These are phyloP conservation scores for Synaphobranchus kaupii DNA, from an alignment of 2,797 vertebrate genomes.

Conservation along the genomic window DNA sequence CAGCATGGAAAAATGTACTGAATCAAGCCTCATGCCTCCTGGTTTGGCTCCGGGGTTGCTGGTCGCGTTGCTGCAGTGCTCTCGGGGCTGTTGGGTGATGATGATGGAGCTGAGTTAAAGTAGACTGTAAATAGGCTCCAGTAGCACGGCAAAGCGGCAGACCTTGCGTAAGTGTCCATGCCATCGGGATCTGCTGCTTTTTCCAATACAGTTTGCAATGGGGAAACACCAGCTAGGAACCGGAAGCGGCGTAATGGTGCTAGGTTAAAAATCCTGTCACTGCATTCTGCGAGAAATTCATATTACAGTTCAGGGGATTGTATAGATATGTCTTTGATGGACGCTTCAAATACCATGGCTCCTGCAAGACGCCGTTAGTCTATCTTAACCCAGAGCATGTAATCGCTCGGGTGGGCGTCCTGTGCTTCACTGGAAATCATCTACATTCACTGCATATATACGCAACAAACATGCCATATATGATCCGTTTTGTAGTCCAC, in stretches of 20 bases:
- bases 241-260: slow-evolving; percentile 80
- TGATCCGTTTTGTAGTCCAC: slow-evolving; percentile 57
- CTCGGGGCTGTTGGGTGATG: slow-evolving; percentile 62
- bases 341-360: slow-evolving; percentile 66
- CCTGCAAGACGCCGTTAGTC: slow-evolving; percentile 59
- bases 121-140: slow-evolving; percentile 56
- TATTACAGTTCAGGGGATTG: slow-evolving; percentile 75
- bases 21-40: slow-evolving; percentile 98
- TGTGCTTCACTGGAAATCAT: slow-evolving; percentile 61
- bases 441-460: slow-evolving; percentile 51
- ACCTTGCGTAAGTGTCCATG: slow-evolving; percentile 72
- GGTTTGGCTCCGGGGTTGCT: slow-evolving; percentile 83
- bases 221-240: slow-evolving; percentile 81
- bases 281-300: slow-evolving; percentile 78
- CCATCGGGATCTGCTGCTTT: slow-evolving; percentile 65
- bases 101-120: slow-evolving; percentile 53
- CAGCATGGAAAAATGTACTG: slow-evolving; percentile 93
- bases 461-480: slow-evolving; percentile 51
- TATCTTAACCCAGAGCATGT: slow-evolving; percentile 65
- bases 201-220: slow-evolving; percentile 78
- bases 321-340: slow-evolving; percentile 62
- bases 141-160: slow-evolving; percentile 65
- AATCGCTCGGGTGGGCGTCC: slow-evolving; percentile 74
- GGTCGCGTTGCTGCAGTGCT: slow-evolving; percentile 80
- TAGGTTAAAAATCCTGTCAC: slow-evolving; percentile 76